Percentiles rank a stretch among this genome's conserved stretches.
Evolutionary conservation across 2,797 vertebrate species (phyloP).

Genomic region (Xerus rutilus): DNA sequence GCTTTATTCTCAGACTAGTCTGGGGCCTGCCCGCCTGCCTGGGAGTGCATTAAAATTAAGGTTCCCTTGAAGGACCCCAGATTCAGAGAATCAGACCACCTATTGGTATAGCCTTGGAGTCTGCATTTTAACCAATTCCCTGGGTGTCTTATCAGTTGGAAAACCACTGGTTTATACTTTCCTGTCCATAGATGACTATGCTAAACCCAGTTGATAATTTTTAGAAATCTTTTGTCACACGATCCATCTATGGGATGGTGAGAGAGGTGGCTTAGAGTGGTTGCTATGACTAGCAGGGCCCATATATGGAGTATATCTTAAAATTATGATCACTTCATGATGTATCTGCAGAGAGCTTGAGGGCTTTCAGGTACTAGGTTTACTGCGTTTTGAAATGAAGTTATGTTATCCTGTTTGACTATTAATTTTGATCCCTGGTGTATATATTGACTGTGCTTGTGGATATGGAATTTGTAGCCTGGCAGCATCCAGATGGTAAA

Average conservation of each 20-base stretch:
- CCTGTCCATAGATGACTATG: neutral
- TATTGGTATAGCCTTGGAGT: neutral
- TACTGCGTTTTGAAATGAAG: neutral
- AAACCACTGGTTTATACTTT: neutral
- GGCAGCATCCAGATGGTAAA: neutral
- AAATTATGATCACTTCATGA: neutral
- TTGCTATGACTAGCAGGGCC: neutral
- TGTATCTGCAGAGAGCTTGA: neutral
- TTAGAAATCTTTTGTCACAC: neutral
- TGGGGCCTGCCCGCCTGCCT: neutral
- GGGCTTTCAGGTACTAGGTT: neutral
- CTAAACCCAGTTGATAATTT: neutral
- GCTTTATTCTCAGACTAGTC: neutral
- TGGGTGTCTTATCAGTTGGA: neutral
- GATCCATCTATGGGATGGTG: neutral
- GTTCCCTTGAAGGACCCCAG: neutral
- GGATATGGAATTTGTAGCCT: slow-evolving; percentile 34
- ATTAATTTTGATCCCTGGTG: neutral
- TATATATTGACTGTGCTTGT: neutral
- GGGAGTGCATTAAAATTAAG: neutral
- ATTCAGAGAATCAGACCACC: neutral
- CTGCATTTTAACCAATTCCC: neutral
- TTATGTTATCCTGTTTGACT: neutral
- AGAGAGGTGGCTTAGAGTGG: neutral
- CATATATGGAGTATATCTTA: neutral